Percentiles rank a stretch among this genome's conserved stretches.
phyloP scores from a whole-genome alignment of 2,113 vertebrate genomes.

The Apodemus speciosus region DNA sequence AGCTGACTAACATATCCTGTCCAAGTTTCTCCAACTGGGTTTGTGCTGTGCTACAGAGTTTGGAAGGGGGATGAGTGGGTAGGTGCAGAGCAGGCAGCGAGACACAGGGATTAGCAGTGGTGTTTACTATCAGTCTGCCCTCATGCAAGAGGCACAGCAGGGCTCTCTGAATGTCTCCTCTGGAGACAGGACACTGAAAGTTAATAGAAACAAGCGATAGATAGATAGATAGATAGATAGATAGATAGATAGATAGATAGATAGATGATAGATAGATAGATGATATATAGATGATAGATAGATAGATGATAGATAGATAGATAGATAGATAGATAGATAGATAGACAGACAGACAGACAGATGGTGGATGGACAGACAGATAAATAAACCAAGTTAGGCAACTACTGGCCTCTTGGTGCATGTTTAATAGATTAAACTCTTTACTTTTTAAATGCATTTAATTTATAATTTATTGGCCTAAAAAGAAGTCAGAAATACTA shows the following conservation, averaged over 20 bases:
- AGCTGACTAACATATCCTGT: neutral
- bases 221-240: too few relatives aligned
- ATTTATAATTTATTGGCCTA: neutral
- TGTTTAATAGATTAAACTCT: neutral
- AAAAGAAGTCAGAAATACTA: conserved; percentile 34
- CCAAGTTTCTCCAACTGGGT: neutral
- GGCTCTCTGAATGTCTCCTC: neutral
- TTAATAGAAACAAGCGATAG: neutral
- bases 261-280: too few relatives aligned
- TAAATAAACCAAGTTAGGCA: neutral
- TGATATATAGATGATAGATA: neutral
- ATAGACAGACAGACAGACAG: too few relatives aligned
- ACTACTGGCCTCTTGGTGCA: neutral
- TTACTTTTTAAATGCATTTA: conserved; percentile 14
- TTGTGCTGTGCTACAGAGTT: neutral
- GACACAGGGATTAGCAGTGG: neutral
- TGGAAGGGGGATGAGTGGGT: neutral
- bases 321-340: too few relatives aligned
- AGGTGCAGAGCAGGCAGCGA: neutral
- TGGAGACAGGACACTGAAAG: neutral
- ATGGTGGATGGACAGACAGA: too few relatives aligned
- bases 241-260: too few relatives aligned
- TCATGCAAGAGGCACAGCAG: too few relatives aligned
- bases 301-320: neutral
- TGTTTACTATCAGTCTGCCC: neutral